Evolutionary conservation across 2,113 vertebrate species (phyloP), one percentile per base, ranked within the genome.

Genomic region (Paraplagusia blochii): DNA sequence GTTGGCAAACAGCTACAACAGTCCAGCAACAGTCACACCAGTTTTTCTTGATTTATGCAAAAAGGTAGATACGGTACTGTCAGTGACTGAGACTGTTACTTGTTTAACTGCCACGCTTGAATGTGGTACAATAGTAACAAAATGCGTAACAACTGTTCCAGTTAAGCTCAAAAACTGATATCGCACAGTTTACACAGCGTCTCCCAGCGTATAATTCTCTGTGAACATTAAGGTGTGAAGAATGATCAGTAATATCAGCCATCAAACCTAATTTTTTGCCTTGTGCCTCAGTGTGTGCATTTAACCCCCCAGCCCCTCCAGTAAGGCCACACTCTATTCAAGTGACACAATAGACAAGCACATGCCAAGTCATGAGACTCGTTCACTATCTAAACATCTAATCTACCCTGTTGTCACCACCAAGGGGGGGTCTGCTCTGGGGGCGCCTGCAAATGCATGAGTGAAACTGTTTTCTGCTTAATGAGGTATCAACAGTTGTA

Each of bases 341-440:
- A 81, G 40, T 66, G 56, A 77, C 71, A 85, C 83, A 87, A 84
- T 77, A 62, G 77, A 76, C 54, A 71, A 70, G 43, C 66, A 46
- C 68, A 82, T 67, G 66, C 57, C 64, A 85, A 82, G 82, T 81
- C 85, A 87, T 71, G 73, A 77, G 80, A 76, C 80, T 69, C 49
- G 12, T 59, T 82, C 62, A 53, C 74, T 76, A 86, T 83, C 80
- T 81, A 76, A 75, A 78, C 66, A 66, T 83, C 79, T 66, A 65
- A 87, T 77, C 76, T 79, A 61, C 65, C 58, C 74, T 50, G 64
- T 79, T 83, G 74, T 83, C 70, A 61, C 47, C 56, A 73, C 66
- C 60, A 82, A 54, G 71, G 69, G 56, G 43, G 63, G 54, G 39
- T 29, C 22, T 29, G 22, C 22, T 2, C 22, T 29, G 22, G 22